Evolutionary conservation across 2,797 vertebrate species (phyloP).

Genomic region (Parambassis ranga): DNA sequence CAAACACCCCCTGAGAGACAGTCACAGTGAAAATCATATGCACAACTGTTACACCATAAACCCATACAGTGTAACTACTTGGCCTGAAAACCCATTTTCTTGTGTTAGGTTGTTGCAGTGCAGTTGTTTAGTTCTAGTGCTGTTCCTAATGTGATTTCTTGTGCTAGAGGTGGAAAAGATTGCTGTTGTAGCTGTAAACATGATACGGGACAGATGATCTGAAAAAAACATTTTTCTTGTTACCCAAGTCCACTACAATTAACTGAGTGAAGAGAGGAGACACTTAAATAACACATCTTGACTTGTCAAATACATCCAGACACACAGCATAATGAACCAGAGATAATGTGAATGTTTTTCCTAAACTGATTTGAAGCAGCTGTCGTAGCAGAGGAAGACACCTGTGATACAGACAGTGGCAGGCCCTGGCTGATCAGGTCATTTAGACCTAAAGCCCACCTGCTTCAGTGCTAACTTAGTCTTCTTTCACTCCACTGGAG

Average conservation of each 20-base stretch:
- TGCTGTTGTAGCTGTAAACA: constrained; percentile 32
- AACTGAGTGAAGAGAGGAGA: neutral
- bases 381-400: neutral
- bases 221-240: too few relatives aligned
- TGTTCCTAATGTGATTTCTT: constrained; percentile 34
- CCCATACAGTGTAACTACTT: constrained; percentile 42
- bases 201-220: constrained; percentile 14
- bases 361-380: constrained; percentile 27
- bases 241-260: too few relatives aligned
- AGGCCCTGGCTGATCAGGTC: constrained; percentile 1
- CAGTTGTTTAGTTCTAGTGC: constrained; percentile 13
- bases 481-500: neutral
- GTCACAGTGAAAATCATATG: constrained; percentile 23
- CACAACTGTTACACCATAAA: constrained; percentile 42
- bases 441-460: too few relatives aligned
- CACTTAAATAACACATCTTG: neutral
- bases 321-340: constrained; percentile 40
- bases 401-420: constrained; percentile 22
- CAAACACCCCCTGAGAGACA: constrained; percentile 24
- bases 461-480: too few relatives aligned
- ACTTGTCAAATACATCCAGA: constrained; percentile 24
- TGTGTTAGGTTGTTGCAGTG: too few relatives aligned
- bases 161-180: constrained; percentile 21
- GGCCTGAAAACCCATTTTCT: constrained; percentile 59
- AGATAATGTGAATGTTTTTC: constrained; percentile 32